A percentile compares a stretch with the other conserved stretches of the same genome.
These are phyloP conservation scores for Adelphocoris suturalis DNA, from an alignment of 2,888 invertebrate genomes.

Conservation along the genomic window DNA sequence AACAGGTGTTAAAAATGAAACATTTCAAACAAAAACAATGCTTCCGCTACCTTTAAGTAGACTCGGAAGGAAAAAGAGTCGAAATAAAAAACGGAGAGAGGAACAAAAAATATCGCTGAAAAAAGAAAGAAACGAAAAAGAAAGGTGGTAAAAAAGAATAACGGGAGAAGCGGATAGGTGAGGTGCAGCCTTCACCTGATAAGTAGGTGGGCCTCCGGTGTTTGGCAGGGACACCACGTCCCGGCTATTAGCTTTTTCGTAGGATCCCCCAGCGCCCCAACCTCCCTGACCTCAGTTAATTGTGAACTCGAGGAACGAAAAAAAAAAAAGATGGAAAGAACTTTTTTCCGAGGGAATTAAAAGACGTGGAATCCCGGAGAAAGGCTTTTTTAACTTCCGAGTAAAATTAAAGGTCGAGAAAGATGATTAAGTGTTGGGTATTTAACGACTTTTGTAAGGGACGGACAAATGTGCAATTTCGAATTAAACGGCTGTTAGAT, in stretches of 20 bases:
- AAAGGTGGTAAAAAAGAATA: constrained; percentile 27
- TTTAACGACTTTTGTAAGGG: no score
- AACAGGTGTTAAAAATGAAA: no score
- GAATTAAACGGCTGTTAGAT: no score
- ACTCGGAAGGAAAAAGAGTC: no score
- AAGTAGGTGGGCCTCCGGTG: constrained; percentile 20
- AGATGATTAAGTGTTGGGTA: no score
- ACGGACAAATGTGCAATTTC: no score
- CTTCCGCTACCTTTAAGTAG: no score
- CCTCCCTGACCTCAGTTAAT: constrained; percentile 23
- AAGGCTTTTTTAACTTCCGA: no score
- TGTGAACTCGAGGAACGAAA: background rate
- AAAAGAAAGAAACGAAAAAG: background rate
- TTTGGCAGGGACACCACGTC: constrained; percentile 14
- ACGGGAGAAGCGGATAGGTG: constrained; percentile 7
- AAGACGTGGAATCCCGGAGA: no score
- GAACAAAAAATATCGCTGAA: background rate
- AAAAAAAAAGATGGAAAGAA: background rate
- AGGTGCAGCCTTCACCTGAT: constrained; percentile 16
- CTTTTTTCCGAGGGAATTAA: no score
- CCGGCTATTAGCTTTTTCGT: background rate
- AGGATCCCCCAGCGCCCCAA: background rate
- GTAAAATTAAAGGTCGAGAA: no score
- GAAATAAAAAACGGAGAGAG: background rate
- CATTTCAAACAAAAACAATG: no score